Percentiles rank a stretch among this genome's conserved stretches.
Conservation (phyloP, 1,140 invertebrate species). For the Vollenhovia emeryi region DNA sequence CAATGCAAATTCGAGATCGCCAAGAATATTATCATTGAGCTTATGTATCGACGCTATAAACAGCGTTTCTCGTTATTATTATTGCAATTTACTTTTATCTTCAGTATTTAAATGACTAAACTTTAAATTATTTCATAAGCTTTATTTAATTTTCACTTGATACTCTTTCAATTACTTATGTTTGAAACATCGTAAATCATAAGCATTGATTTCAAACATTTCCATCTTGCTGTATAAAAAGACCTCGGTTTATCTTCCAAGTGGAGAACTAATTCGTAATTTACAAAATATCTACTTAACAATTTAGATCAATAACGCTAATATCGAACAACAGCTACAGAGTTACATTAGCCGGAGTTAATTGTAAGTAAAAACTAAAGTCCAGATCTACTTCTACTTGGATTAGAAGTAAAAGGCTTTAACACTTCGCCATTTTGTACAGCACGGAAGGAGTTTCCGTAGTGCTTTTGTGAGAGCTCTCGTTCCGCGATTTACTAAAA, state of each 20-base stretch:
- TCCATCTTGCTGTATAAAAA: neutral
- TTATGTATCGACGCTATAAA: neutral
- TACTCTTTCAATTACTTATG: neutral
- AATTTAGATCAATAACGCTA: neutral
- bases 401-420: neutral
- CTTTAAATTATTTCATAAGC: neutral
- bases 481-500: neutral
- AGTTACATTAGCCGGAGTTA: neutral
- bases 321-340: neutral
- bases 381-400: neutral
- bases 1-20: neutral
- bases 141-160: neutral
- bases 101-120: neutral
- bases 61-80: neutral
- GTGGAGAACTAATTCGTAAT: neutral
- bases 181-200: neutral
- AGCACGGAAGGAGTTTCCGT: neutral
- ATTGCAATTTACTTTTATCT: neutral
- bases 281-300: neutral
- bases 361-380: neutral
- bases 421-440: neutral
- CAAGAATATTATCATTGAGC: neutral
- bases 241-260: neutral
- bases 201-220: neutral
- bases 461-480: neutral